Conservation (phyloP, 2,888 invertebrate genomes). For the Hymenopus coronatus region DNA sequence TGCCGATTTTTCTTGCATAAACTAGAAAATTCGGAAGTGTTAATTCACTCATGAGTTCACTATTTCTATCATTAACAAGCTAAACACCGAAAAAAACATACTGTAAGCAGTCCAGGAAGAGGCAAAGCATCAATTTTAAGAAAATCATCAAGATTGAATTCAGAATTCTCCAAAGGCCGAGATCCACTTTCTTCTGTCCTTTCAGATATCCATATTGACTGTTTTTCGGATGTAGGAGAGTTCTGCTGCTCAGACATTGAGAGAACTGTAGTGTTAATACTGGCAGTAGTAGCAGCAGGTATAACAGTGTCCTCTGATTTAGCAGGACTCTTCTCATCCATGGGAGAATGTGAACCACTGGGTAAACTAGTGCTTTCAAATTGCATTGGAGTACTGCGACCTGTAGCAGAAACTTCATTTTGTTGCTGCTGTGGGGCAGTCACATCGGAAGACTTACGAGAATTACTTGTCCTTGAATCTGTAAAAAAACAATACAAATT, state of each 20-base stretch:
- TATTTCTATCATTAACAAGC: too few relatives aligned
- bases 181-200: not conserved
- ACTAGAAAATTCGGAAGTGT: too few relatives aligned
- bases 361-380: not conserved
- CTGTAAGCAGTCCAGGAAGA: slow-evolving; percentile 64
- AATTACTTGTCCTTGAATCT: not conserved
- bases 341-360: not conserved
- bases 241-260: not conserved
- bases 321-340: not conserved
- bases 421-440: slow-evolving; percentile 3
- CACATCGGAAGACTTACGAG: slow-evolving; percentile 9
- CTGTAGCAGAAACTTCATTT: slow-evolving; percentile 40
- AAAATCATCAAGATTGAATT: slow-evolving; percentile 67
- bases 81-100: slow-evolving; percentile 45
- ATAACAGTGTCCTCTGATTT: not conserved
- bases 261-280: not conserved
- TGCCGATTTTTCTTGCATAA: too few relatives aligned
- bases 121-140: slow-evolving; percentile 72
- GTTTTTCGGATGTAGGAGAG: not conserved
- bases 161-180: slow-evolving; percentile 1
- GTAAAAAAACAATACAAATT: not conserved
- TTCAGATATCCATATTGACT: slow-evolving; percentile 10
- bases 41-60: too few relatives aligned
- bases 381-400: slow-evolving; percentile 46
- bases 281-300: slow-evolving; percentile 7